phyloP scores from a whole-genome alignment of 1,140 invertebrate species.

The Lasaia peninsularis region DNA sequence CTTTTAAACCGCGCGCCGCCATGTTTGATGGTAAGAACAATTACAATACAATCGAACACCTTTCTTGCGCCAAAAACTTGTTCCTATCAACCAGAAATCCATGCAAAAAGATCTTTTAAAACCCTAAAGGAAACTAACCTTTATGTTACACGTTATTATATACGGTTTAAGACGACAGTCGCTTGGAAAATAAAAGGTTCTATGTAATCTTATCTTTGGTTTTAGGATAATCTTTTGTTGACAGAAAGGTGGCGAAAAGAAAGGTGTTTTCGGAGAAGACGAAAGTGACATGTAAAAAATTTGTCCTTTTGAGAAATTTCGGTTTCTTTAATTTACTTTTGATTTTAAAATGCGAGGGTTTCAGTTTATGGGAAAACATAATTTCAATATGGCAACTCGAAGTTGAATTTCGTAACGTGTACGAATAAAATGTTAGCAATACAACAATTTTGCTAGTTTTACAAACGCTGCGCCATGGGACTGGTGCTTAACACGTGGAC shows the following conservation, averaged over 20 bases:
- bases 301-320: background rate
- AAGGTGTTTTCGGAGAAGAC: slow-evolving; percentile 44
- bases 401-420: no score
- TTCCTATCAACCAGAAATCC: slow-evolving; percentile 41
- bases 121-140: background rate
- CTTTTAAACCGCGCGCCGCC: slow-evolving; percentile 36
- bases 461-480: no score
- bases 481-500: no score
- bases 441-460: no score
- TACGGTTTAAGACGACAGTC: background rate
- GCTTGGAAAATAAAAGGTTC: background rate
- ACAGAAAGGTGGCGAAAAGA: slow-evolving; percentile 41
- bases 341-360: background rate
- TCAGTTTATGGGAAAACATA: background rate
- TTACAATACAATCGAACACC: slow-evolving; percentile 56
- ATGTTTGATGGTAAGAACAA: slow-evolving; percentile 28
- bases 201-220: slow-evolving; percentile 38
- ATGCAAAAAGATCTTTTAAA: slow-evolving; percentile 23
- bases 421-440: no score
- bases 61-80: slow-evolving; percentile 38
- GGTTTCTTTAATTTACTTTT: slow-evolving; percentile 16
- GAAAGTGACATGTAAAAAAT: slow-evolving; percentile 27
- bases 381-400: no score
- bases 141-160: background rate
- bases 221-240: slow-evolving; percentile 70